Conservation (phyloP, 2,113 vertebrate genomes). For the Myiopsitta monachus region DNA sequence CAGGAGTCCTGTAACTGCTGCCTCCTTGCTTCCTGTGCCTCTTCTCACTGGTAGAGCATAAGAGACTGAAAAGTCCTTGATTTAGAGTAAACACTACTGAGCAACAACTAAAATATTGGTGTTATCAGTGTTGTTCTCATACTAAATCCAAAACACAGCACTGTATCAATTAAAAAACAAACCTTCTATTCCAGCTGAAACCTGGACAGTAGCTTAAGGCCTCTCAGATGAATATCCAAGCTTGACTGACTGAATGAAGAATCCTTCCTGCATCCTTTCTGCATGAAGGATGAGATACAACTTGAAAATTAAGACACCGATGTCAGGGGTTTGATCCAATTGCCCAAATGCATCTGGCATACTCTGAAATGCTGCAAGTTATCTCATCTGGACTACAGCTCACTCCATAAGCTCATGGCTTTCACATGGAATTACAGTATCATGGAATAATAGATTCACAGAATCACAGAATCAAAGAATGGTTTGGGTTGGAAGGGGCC, state of each 20-base stretch:
- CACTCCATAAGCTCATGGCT: background rate
- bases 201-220: background rate
- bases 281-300: background rate
- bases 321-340: background rate
- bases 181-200: background rate
- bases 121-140: background rate
- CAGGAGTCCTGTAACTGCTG: background rate
- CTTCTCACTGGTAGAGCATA: background rate
- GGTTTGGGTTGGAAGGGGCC: background rate
- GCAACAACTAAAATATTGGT: background rate
- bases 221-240: background rate
- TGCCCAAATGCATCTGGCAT: background rate
- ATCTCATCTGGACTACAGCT: background rate
- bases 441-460: background rate
- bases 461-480: background rate
- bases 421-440: background rate
- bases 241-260: background rate
- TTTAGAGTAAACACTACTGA: background rate
- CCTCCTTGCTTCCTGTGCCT: background rate
- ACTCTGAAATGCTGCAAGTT: background rate
- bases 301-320: background rate
- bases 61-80: background rate
- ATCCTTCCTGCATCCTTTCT: background rate
- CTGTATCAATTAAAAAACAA: background rate
- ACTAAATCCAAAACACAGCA: background rate